Base-by-base conservation (phyloP, 2,888 invertebrate species). In the Drosophila pegasa region DNA sequence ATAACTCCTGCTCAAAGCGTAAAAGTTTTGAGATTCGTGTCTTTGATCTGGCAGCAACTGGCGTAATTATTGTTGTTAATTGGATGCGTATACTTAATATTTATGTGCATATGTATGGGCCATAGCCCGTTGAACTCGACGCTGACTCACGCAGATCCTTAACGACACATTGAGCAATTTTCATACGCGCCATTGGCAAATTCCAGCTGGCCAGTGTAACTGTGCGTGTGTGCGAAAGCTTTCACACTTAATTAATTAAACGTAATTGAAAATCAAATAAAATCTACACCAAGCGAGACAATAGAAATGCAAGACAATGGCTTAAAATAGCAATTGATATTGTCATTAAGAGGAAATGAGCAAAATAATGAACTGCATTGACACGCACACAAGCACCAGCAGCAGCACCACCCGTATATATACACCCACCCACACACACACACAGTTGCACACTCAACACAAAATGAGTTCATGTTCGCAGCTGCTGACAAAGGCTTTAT, bases 211-310 rank as follows among this genome's bases (percentile, higher is more conserved):
- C 27, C 29, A 37, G 35, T 54, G 38, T 33, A 40, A 18, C 10
- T 41, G 25, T 33, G 41, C 27, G 37, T 33, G 43, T 62, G 35
- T 41, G 54, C 58, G 56, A 56, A 63, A 67, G 88, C 83, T 75
- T 86, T 84, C 80, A 83, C 88, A 84, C 87, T 88, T 87, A 84
- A 84, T 84, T 84, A 84, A 84, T 88, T 88, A 86, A 86, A 70
- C 71, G 73, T 85, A 83, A 83, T 87, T 85, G 88, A 87, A 83
- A 85, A 87, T 85, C 83, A 87, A 84, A 86, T 78, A 73, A 80
- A 82, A 75, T 62, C 73, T 51, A 77, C 71, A 51, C 66, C 83
- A 83, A 61, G 56, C 71, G 83, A 56, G 66, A 83, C 88, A 83
- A 87, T 78, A 72, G 87, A 75, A 84, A 45, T 58, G 51, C 77